A percentile compares a stretch with the other conserved stretches of the same genome.
Evolutionary conservation across 1,140 invertebrate genomes (phyloP).

Genomic region (Bombus consobrinus): DNA sequence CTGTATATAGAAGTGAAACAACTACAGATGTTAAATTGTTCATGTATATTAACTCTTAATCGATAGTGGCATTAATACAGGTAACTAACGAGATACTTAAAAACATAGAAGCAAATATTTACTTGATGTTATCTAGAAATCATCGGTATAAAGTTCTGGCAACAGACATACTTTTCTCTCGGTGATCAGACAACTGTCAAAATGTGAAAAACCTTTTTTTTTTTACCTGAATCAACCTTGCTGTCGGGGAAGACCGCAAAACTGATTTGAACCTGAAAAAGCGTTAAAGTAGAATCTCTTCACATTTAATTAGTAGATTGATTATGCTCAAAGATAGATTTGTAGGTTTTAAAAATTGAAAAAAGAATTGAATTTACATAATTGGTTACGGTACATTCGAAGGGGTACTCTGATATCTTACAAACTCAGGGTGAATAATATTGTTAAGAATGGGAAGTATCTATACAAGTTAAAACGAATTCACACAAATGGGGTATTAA

Average conservation of each 20-base stretch:
- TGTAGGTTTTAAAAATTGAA: slow-evolving; percentile 14
- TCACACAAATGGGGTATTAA: slow-evolving; percentile 51
- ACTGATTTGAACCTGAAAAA: slow-evolving; percentile 82
- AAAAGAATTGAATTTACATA: slow-evolving; percentile 9
- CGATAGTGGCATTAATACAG: background rate
- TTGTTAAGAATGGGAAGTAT: slow-evolving; percentile 20
- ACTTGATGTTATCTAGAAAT: slow-evolving; percentile 15
- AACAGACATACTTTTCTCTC: slow-evolving; percentile 71
- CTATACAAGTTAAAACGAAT: slow-evolving; percentile 45
- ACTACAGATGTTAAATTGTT: background rate
- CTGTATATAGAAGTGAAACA: background rate
- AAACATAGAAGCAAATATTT: background rate
- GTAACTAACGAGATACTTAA: background rate
- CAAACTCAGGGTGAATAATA: slow-evolving; percentile 39
- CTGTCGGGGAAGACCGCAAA: slow-evolving; percentile 80
- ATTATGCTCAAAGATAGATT: slow-evolving; percentile 36
- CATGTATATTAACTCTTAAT: background rate
- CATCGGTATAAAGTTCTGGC: background rate
- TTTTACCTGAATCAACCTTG: slow-evolving; percentile 82
- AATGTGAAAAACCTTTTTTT: slow-evolving; percentile 74
- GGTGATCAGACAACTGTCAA: slow-evolving; percentile 68
- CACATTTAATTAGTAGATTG: slow-evolving; percentile 62
- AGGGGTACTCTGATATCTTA: slow-evolving; percentile 17
- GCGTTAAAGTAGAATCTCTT: slow-evolving; percentile 75
- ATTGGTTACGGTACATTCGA: background rate